Base-by-base conservation (phyloP, 2,113 vertebrate genomes). In the Pogonocichla stellata region DNA sequence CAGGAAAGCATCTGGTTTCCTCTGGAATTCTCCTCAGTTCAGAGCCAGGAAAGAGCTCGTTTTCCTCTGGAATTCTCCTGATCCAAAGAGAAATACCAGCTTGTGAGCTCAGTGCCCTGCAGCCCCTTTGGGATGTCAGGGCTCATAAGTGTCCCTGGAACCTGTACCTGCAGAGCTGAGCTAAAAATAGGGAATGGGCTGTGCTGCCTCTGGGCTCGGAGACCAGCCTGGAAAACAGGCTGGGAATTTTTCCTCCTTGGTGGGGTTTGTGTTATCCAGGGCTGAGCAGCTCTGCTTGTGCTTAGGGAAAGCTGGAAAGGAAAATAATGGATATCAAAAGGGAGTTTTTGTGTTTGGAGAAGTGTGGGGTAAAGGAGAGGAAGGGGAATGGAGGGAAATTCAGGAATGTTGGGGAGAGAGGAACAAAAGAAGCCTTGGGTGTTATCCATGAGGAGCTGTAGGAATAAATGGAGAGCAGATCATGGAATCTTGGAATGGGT, bases 61-160 rank as follows among this genome's bases (percentile, higher is more conserved):
- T 95, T 95, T 93, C 60, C 61, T 56, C 45, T 57, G 31, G 47
- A 31, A 23, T 53, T 79, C 67, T 94, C 66, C 33, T 74, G 45
- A 28, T 60, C 24, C 28, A 6, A 48, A 84, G 57, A 70, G 73
- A 72, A 91, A 62, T 14, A 50, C 47, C 6, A 25, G 10, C 18
- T 86, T 31, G 14, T 47, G 82, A 95, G 73, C 25, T 19, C 45
- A 16, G 48, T 40, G 84, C 72, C 93, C 73, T 6, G 7, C 9
- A 61, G 91, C 56, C 43, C 24, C 60, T 79, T 22, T 31, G 62
- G 66, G 85, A 31, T 94, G 84, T 93, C 90, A 94, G 14, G 28
- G 88, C 48, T 48, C 65, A 77, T 84, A 71, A 87, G 24, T 51
- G 38, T 96, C 86, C 56, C 45, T 62, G 72, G 60, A 70, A 82